Base-by-base conservation (phyloP, 1,140 invertebrate genomes). In the Papilio dardanus region DNA sequence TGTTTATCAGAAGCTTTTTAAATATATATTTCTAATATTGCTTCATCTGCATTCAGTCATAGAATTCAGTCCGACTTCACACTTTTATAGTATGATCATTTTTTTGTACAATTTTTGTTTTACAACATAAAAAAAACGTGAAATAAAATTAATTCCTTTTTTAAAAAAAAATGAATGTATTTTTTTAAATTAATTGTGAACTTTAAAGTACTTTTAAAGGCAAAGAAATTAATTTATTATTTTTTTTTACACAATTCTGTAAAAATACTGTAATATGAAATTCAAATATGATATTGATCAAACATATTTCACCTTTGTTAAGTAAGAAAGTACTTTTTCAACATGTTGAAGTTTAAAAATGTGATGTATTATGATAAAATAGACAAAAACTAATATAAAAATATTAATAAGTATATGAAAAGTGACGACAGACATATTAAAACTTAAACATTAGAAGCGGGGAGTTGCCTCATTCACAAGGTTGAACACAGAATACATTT, bases 31-130 rank as follows among this genome's bases (percentile, higher is more conserved):
- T 86, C 89, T 92, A 93, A 91, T 93, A 93, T 93, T 93, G 91
- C 91, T 93, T 92, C 85, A 81, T 87, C 85, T 87, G 84, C 86
- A 92, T 88, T 93, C 91, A 93, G 91, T 93, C 91, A 85, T 86
- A 73, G 83, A 83, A 81, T 83, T 93, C 91, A 92, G 91, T 92
- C 91, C 92, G 92, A 83, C 76, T 83, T 79, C 79, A 73, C 78
- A 82, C 79, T 28, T 62, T 62, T 28, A 30, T 35, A 24, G 19
- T 40, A 69, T 16, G 37, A 28, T 24, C 19, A 8, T n/a, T n/a
- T 28, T 69, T 40, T 40, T 40, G 8, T 69, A 68, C 35, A 40
- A 28, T 33, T 68, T 69, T 24, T 69, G 67, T 24, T 37, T 68
- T 24, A 24, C 5, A 68, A 1, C 3, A 28, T 62, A 62, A 62